Percentiles rank a stretch among this genome's conserved stretches.
These are phyloP conservation scores for Palythoa grandiflora DNA, from an alignment of 92 coral and sea anemone genomes.

Conservation along the genomic window DNA sequence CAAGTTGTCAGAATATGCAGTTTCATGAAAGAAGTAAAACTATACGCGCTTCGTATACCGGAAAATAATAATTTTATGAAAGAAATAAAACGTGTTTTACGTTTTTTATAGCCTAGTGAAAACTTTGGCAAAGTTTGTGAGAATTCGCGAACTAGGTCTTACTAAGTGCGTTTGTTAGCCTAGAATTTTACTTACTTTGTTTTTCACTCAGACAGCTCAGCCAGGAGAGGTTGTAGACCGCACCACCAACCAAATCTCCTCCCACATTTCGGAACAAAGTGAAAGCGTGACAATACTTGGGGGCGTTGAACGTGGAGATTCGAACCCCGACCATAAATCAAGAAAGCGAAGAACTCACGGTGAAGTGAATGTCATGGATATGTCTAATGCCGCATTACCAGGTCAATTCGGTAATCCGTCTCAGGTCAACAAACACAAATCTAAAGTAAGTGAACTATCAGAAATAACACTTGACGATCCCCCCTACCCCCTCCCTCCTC, in stretches of 20 bases:
- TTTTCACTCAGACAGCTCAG: slow-evolving; percentile 51
- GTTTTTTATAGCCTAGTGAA: too few species aligned
- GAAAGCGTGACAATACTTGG: neutral
- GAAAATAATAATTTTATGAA: too few species aligned
- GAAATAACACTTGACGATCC: slow-evolving; percentile 67
- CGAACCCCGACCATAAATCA: neutral
- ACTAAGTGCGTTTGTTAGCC: neutral
- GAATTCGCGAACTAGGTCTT: too few species aligned
- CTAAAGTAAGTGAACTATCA: slow-evolving; percentile 72
- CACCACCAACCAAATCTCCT: neutral
- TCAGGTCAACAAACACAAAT: slow-evolving; percentile 38
- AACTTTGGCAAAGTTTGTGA: too few species aligned
- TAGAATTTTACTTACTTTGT: slow-evolving; percentile 38
- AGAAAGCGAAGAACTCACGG: neutral
- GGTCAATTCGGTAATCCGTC: slow-evolving; percentile 28
- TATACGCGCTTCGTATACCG: too few species aligned
- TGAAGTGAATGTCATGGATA: slow-evolving; percentile 4
- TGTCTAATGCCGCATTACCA: slow-evolving; percentile 7
- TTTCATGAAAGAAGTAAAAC: too few species aligned
- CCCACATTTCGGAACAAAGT: neutral
- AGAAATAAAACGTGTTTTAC: too few species aligned
- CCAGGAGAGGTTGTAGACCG: slow-evolving; percentile 40
- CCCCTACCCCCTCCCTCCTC: slow-evolving; percentile 38
- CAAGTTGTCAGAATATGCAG: too few species aligned
- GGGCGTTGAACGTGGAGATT: neutral